Base-by-base conservation (phyloP, 2,797 vertebrate genomes). In the Xenops minutus region DNA sequence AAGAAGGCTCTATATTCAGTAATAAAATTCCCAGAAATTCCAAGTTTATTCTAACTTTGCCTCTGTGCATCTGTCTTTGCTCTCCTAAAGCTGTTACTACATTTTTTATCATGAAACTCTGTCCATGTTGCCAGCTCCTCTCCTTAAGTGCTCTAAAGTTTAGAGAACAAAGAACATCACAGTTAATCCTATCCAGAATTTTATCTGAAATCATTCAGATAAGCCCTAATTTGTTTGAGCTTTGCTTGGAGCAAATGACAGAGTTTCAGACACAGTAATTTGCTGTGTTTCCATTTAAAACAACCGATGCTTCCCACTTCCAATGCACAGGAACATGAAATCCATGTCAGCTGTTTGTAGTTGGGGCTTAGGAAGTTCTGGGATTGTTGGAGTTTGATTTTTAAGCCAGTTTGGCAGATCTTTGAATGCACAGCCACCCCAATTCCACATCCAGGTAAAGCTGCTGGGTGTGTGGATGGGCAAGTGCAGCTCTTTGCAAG, bases 131-230 rank as follows among this genome's bases (percentile, higher is more conserved):
- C 92, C 88, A 94, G 55, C 52, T 91, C n/a, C 68, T 92, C 85
- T 81, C 58, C 61, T 89, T 82, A 87, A 82, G 79, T 86, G 93
- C 96, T 91, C 89, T 66, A 39, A 92, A 96, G 91, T 96, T 94
- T 88, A 93, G 91, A 95, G 90, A 96, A 95, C 92, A 97, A 94
- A 96, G 95, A 96, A 94, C 71, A 96, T 77, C 56, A 89, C 59
- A 93, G 90, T 89, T 74, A 89, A 97, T 94, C 92, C 92, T 74
- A 72, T 90, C 91, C 5, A 13, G 97, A 97, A 95, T 90, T 97
- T 97, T 95, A 97, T 97, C 96, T 96, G 93, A 96, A 97, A 95
- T 97, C 87, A 73, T 87, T 96, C 95, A 93, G 97, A 96, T 97
- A 97, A 95, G 73, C 49, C 88, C 83, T 86, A 92, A 96, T 97